Evolutionary conservation across 1,140 invertebrate genomes (phyloP), one percentile per base, ranked within the genome.

Genomic region (Anastrepha obliqua): DNA sequence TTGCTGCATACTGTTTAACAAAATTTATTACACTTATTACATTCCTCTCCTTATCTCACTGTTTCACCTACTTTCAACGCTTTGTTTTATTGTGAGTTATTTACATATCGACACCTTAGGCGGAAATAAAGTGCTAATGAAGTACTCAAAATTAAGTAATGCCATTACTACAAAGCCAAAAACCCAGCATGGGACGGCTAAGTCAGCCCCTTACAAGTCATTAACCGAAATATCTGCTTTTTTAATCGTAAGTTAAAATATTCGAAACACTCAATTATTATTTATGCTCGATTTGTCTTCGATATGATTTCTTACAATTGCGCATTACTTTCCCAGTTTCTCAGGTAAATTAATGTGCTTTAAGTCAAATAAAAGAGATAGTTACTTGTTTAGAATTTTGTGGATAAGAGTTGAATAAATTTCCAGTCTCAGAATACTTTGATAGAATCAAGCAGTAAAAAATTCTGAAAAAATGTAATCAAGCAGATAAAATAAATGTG

Each of bases 21-120:
- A 29, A 29, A 29, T 29, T 29, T 29, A 29, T 29, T 29, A 29
- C 29, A 29, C 29, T 29, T 29, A 29, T 29, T 29, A 29, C 11
- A 55, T 55, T 55, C 51, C 11, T 55, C 51, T 55, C 11, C 2
- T 55, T 55, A 55, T 55, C 6, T 55, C 11, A 55, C 51, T 11
- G 6, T 55, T 55, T 55, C 11, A 8, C 51, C 51, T 55, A 55
- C 11, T 55, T 55, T 55, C 29, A 29, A 29, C 29, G 29, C 29
- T 55, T 55, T 0, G 51, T 11, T 55, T 55, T 55, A 8, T 11
- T 55, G 51, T 55, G 11, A 55, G 1, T 55, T 2, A 74, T 87
- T 87, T 87, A 58, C 29, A 39, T 64, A 62, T 86, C 78, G 42
- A 78, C 87, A 85, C 85, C 55, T 62, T 3, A 60, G 6, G n/a